Evolutionary conservation across 1,140 invertebrate genomes (phyloP).

Genomic region (Laupala kohalensis): DNA sequence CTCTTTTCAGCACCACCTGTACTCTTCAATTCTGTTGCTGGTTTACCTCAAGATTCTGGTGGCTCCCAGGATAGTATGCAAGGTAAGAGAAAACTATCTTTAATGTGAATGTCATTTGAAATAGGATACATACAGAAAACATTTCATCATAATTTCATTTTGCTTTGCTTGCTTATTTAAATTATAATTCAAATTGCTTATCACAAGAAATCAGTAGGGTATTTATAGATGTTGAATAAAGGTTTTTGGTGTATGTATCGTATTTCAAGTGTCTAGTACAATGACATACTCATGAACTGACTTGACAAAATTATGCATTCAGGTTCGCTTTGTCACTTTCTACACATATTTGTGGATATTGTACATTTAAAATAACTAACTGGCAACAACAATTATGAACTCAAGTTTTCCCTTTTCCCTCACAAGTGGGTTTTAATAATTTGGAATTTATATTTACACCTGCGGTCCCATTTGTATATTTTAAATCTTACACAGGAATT

Average conservation of each 20-base stretch:
- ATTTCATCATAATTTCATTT: not conserved
- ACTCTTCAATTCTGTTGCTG: not conserved
- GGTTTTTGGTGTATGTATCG: not conserved
- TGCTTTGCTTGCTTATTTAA: not conserved
- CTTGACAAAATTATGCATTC: not conserved
- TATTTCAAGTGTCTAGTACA: not conserved
- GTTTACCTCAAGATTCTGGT: conserved; percentile 9
- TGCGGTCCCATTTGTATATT: too few relatives aligned
- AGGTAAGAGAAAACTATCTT: conserved; percentile 3
- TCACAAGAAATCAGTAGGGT: too few relatives aligned
- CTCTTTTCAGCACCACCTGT: not conserved
- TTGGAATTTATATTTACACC: too few relatives aligned
- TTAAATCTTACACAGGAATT: too few relatives aligned
- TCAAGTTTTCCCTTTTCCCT: too few relatives aligned
- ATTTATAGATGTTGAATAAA: not conserved
- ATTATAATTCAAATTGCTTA: too few relatives aligned
- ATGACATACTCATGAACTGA: not conserved
- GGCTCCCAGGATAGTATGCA: conserved; percentile 9
- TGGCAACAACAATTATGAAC: too few relatives aligned
- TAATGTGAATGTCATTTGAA: not conserved
- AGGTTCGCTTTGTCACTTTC: too few relatives aligned
- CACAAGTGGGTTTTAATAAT: too few relatives aligned
- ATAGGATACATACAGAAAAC: not conserved
- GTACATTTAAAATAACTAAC: too few relatives aligned
- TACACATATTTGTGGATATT: too few relatives aligned